Evolutionary conservation across 2,797 vertebrate species (phyloP), one percentile per base, ranked within the genome.

Genomic region (Pachyuromys duprasi): DNA sequence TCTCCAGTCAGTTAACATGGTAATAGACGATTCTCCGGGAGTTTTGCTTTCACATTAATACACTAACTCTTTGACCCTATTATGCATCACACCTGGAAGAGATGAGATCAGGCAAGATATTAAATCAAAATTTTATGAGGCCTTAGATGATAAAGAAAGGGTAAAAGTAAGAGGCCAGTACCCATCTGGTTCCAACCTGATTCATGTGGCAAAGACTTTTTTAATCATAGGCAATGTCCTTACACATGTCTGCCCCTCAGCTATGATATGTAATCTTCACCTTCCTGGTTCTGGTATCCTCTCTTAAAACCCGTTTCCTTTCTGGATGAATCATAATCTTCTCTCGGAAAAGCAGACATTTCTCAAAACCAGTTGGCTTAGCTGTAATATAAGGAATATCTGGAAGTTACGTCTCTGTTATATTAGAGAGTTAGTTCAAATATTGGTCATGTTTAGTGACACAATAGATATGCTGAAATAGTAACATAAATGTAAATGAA

Each of bases 81-180:
- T 82, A 70, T 82, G 42, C 3, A 0, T 49, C 92, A 65, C 91
- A 96, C 70, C 72, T 95, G 84, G 14, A 95, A 93, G 24, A 91
- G 82, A 96, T 94, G 81, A 95, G 28, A 80, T 94, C 57, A 96
- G 24, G 79, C 87, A 91, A 90, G 45, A 89, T 14, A 91, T 72
- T 78, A 93, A 96, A 95, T 97, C 83, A 96, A 80, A 94, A 72
- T 81, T 76, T 80, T 95, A 93, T 90, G 86, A 94, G 36, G 26
- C 8, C 14, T 94, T 63, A 39, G 62, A 65, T 80, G 31, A 94
- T 67, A 93, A 97, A 49, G 79, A 93, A 89, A 95, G 39, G 18
- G 18, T 65, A 88, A 93, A 97, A 91, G 8, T 79, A 39, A 97
- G n/a, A 94, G 8, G 13, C 91, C 31, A 36, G 49, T 72, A 93